Evolutionary conservation across 2,797 vertebrate species (phyloP), one percentile per base, ranked within the genome.

Genomic region (Erethizon dorsatum): DNA sequence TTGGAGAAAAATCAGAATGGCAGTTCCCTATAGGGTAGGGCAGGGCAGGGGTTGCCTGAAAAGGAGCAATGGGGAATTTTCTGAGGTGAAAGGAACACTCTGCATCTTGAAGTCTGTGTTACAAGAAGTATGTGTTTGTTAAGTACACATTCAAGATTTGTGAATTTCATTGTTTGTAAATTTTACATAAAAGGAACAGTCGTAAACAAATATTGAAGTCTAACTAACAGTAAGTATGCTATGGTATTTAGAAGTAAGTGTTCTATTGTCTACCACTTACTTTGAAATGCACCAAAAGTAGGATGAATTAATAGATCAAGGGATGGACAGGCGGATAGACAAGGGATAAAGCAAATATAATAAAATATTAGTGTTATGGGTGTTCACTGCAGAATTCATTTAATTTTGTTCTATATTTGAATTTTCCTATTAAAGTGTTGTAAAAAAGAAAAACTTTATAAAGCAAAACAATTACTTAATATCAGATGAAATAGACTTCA

Each of bases 181-280:
- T 82, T 94, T 86, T 95, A 90, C 33, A 94, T 63, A 83, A 54
- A 91, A 96, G 28, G 56, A 77, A 88, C 91, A 88, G 28, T 6
- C n/a, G 14, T 20, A 96, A 93, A 88, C 5, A 87, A 94, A 90
- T 24, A 79, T 52, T 96, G 57, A 90, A 77, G 24, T 71, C 41
- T 83, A 97, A 54, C 28, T 80, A 90, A 82, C n/a, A 41, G 69
- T 57, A 93, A 56, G 18, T 15, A 91, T 87, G 13, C 31, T 85
- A 18, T 92, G 75, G 24, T 50, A 88, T 84, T 92, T 83, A 83
- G 73, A 47, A 69, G 45, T 61, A 89, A 59, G 24, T 54, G 45
- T 61, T 89, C n/a, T 47, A 18, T 61, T 94, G 59, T 82, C 37
- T 92, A 18, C 2, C 54, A 78, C 52, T 83, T 73, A 82, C 50